These are phyloP conservation scores for Synanceia verrucosa DNA, from an alignment of 2,797 vertebrate genomes.

Conservation along the genomic window DNA sequence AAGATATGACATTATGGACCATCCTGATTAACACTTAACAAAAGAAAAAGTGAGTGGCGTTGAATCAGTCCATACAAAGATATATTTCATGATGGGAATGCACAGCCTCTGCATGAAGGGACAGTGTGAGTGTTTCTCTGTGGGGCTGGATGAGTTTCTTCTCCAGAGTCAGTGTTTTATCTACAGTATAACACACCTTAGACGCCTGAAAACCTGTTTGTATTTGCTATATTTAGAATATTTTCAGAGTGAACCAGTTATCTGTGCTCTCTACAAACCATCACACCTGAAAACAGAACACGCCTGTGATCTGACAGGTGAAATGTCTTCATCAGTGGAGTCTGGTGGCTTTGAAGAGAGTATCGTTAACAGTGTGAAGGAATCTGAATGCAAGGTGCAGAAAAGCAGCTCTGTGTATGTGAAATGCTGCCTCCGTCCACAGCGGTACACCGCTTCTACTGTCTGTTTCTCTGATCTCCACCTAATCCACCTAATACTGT, in stretches of 20 bases:
- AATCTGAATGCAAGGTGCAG: background rate
- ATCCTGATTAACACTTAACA: slow-evolving; percentile 24
- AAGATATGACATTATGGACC: slow-evolving; percentile 11
- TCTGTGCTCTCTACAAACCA: too few species aligned
- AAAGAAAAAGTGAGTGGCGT: slow-evolving; percentile 5
- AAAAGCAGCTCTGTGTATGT: too few species aligned
- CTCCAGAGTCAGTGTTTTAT: background rate
- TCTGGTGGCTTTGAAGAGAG: background rate
- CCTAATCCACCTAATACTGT: background rate
- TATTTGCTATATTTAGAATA: background rate
- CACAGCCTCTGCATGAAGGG: slow-evolving; percentile 11
- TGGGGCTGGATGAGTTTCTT: background rate
- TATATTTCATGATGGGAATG: slow-evolving; percentile 4
- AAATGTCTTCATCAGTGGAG: background rate
- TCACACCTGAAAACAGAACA: too few species aligned
- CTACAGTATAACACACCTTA: background rate
- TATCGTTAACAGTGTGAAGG: background rate
- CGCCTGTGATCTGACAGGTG: background rate
- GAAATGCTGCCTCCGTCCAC: fast-evolving
- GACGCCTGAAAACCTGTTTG: background rate
- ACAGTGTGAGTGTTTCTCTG: background rate
- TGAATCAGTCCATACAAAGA: slow-evolving; percentile 26
- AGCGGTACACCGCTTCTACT: background rate
- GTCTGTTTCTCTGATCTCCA: background rate
- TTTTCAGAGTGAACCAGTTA: background rate